Evolutionary conservation across 2,888 invertebrate genomes (phyloP).

Genomic region (Callinectes sapidus): DNA sequence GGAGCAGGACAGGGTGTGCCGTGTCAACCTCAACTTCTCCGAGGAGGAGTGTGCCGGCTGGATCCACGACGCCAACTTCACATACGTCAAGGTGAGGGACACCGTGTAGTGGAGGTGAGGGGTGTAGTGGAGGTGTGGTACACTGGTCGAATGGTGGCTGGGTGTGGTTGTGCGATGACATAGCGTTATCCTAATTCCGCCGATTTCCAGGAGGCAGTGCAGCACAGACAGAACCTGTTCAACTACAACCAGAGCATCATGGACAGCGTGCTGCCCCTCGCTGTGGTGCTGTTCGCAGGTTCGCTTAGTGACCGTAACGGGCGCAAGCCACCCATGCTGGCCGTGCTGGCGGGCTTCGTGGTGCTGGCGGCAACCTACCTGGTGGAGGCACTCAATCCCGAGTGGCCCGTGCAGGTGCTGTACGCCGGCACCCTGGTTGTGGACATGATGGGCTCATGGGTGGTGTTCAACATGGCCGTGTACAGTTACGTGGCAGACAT

Average conservation of each 20-base stretch:
- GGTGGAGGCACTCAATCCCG: slow-evolving; percentile 69
- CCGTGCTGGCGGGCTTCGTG: slow-evolving; percentile 73
- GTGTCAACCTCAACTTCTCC: slow-evolving; percentile 56
- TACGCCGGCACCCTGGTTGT: slow-evolving; percentile 72
- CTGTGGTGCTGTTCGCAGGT: slow-evolving; percentile 73
- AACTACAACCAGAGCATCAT: slow-evolving; percentile 72
- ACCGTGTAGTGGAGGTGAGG: neutral
- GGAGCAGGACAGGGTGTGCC: slow-evolving; percentile 57
- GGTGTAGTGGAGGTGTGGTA: neutral
- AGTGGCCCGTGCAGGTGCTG: slow-evolving; percentile 73
- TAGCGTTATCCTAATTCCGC: neutral
- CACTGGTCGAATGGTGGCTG: neutral
- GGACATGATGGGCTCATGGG: slow-evolving; percentile 80
- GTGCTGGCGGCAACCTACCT: slow-evolving; percentile 73
- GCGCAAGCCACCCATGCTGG: slow-evolving; percentile 73
- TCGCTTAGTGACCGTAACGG: slow-evolving; percentile 74
- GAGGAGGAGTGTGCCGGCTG: slow-evolving; percentile 40
- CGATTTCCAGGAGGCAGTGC: slow-evolving; percentile 55
- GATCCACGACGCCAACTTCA: neutral
- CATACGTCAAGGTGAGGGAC: slow-evolving; percentile 52
- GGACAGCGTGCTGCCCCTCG: slow-evolving; percentile 74
- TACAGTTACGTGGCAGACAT: slow-evolving; percentile 74
- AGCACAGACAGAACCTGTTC: slow-evolving; percentile 63
- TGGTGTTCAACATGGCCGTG: slow-evolving; percentile 75
- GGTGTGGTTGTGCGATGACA: neutral